These are phyloP conservation scores for Coleophora flavipennella DNA, from an alignment of 2,888 invertebrate species.

Conservation along the genomic window DNA sequence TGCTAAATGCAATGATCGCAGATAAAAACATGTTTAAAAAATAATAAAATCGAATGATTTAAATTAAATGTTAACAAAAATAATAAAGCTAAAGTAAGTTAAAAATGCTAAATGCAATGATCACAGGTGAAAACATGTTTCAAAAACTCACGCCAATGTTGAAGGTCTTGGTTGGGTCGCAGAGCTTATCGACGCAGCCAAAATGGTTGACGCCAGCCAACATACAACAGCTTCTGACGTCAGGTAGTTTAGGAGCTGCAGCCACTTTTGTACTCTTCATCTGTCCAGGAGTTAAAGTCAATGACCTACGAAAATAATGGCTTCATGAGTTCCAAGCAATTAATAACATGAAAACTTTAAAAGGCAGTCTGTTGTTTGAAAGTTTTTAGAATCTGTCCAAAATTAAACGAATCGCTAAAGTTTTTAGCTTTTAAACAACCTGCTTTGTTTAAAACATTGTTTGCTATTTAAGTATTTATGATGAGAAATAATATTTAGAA, in stretches of 20 bases:
- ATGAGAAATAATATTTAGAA: too few relatives aligned
- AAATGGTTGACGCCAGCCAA: conserved; percentile 81
- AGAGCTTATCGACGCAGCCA: conserved; percentile 83
- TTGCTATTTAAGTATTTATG: neutral
- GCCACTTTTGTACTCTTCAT: conserved; percentile 71
- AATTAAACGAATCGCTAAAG: too few relatives aligned
- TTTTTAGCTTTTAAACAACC: too few relatives aligned
- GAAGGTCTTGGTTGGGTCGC: conserved; percentile 78
- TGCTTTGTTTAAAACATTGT: neutral
- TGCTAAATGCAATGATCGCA: too few relatives aligned
- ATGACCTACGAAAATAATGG: conserved; percentile 41
- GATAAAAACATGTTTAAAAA: too few relatives aligned
- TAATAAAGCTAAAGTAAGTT: too few relatives aligned
- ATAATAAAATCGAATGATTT: too few relatives aligned
- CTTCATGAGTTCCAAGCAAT: too few relatives aligned
- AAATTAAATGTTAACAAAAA: too few relatives aligned
- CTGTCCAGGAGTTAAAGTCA: conserved; percentile 79
- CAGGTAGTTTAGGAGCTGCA: conserved; percentile 79
- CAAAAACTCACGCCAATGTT: conserved; percentile 56
- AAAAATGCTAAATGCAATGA: neutral
- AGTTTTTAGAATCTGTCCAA: too few relatives aligned
- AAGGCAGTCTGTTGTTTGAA: too few relatives aligned
- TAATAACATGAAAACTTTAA: too few relatives aligned
- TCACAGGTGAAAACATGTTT: neutral
- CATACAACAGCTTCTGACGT: conserved; percentile 81